phyloP scores from a whole-genome alignment of 2,888 invertebrate species.

The Drosophila ustulata region DNA sequence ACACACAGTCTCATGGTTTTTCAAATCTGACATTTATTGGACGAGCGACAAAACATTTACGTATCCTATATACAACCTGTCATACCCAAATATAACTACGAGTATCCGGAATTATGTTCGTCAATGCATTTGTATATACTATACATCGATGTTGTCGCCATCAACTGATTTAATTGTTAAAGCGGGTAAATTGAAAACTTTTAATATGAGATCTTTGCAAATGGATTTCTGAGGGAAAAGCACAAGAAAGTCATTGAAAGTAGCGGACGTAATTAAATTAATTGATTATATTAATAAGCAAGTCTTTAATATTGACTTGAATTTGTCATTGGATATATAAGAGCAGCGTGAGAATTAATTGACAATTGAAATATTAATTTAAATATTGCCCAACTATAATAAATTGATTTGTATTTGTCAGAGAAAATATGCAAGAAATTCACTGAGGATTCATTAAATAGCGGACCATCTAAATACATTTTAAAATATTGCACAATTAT shows the following conservation, averaged over 20 bases:
- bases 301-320: not conserved
- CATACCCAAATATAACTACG: slow-evolving; percentile 16
- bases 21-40: slow-evolving; percentile 70
- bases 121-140: not conserved
- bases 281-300: not conserved
- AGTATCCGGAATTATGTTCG: not conserved
- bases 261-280: not conserved
- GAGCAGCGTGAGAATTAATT: too few relatives aligned
- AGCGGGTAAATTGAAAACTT: not conserved
- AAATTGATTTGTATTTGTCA: too few relatives aligned
- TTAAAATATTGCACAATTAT: too few relatives aligned
- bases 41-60: slow-evolving; percentile 61
- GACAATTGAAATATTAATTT: too few relatives aligned
- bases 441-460: too few relatives aligned
- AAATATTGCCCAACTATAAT: too few relatives aligned
- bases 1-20: slow-evolving; percentile 58
- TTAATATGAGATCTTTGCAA: not conserved
- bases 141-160: slow-evolving; percentile 1
- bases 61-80: slow-evolving; percentile 23
- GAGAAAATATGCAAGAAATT: too few relatives aligned
- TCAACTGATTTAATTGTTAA: slow-evolving; percentile 21
- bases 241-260: not conserved
- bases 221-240: not conserved
- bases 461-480: too few relatives aligned
- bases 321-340: too few relatives aligned